Evolutionary conservation across 2,888 invertebrate genomes (phyloP), one percentile per base, ranked within the genome.

Genomic region (Xiphydria camelus): DNA sequence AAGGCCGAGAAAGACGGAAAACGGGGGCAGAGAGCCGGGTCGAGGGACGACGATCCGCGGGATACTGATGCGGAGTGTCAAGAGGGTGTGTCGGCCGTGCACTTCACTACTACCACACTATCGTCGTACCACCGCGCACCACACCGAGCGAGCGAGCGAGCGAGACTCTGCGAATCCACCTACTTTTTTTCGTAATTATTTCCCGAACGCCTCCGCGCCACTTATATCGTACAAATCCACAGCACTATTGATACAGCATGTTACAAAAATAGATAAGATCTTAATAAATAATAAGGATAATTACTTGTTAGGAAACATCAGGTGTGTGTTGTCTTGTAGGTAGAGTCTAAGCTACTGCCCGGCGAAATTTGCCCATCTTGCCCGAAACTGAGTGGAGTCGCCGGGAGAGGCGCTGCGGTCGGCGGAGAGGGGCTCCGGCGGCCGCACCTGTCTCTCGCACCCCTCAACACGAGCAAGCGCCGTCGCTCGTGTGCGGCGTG

Each of bases 291-390:
- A 62, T 68, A n/a, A n/a, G 57, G 64, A 68, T 64, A 61, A 62
- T 64, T 56, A 65, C 61, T 62, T 56, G 53, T 59, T 62, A 62
- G 66, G 66, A 66, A 67, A 67, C 54, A 55, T 55, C 52, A 55
- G 53, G 56, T 53, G 53, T 56, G 57, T 59, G 55, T 71, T 69
- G 66, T 69, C 70, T 66, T 68, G 72, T 68, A 68, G 68, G 70
- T 72, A 72, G 72, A 72, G 71, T 68, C 72, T 73, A 73, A 72
- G 70, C 72, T 73, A 72, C 72, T 72, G 72, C 68, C 72, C 72
- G 71, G 72, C 68, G 67, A 70, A 61, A 58, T 65, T 67, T 71
- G 70, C 71, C 71, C 72, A 72, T 72, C 69, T 72, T 72, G 71
- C 55, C 62, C 61, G 64, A 71, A 68, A 70, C 67, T 72, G 57